Evolutionary conservation across 2,888 invertebrate species (phyloP), one percentile per base, ranked within the genome.

Genomic region (Sphaerophoria rueppellii): DNA sequence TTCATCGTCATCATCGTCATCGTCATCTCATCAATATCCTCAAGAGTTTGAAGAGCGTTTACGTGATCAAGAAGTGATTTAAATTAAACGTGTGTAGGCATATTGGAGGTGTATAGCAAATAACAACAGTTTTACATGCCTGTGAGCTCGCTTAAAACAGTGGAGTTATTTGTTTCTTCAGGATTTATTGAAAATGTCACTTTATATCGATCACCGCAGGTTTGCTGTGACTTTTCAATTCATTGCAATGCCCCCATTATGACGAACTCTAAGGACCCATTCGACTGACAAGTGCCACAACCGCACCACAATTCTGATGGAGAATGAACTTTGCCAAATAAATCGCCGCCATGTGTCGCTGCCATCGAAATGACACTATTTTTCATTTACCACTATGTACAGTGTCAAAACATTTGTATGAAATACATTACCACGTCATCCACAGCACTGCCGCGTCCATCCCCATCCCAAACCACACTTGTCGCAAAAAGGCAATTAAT

Each of bases 401-500:
- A 40, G 52, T 70, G 46, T 60, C 35, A 14, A 12, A 32, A 37
- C 40, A 76, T 71, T 43, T 24, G 40, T 61, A 40, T 14, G 5
- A 16, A 16, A 50, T 16, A 50, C 50, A 50, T 16, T 6, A 50
- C 35, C 9, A 12, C 37, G 12, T 2, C 16, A 7, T 14, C 14
- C 11, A 34, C 65, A 61, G 4, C 12, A 34, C 11, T 43, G 4
- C 11, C 9, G 0, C 32, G 34, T 12, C 14, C 24, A n/a, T 5
- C 14, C 24, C 14, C 24, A n/a, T 5, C 14, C 14, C 40, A 12
- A 11, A 43, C 43, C 12, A 60, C 24, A 24, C 14, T 34, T 63
- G 71, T 77, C 50, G 55, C 54, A 57, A 63, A 43, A 67, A 55
- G 50, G 71, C 74, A 83, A 83, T 79, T 79, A 71, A 83, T 79